Evolutionary conservation across 1,140 invertebrate genomes (phyloP).

Genomic region (Teleopsis dalmanni): DNA sequence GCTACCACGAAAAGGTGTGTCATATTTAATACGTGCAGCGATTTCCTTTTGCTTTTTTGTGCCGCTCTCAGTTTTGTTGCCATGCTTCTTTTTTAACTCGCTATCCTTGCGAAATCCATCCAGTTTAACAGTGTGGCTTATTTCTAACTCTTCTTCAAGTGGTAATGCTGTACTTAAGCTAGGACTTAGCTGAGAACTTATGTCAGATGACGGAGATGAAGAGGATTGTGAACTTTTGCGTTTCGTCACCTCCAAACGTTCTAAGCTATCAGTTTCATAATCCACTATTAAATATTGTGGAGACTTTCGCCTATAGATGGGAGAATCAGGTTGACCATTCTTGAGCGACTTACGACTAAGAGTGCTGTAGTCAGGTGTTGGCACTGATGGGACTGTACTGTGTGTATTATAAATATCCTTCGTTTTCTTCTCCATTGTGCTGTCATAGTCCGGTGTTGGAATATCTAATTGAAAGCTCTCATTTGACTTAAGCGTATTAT

Average conservation of each 20-base stretch:
- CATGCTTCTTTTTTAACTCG: slow-evolving; percentile 29
- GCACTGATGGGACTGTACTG: slow-evolving; percentile 38
- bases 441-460: slow-evolving; percentile 42
- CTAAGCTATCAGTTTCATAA: slow-evolving; percentile 73
- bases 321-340: slow-evolving; percentile 42
- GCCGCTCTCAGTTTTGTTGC: slow-evolving; percentile 17
- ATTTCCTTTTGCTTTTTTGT: slow-evolving; percentile 30
- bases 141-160: slow-evolving; percentile 69
- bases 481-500: slow-evolving; percentile 10
- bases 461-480: slow-evolving; percentile 20
- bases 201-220: slow-evolving; percentile 56
- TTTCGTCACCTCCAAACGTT: slow-evolving; percentile 53
- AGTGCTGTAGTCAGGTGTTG: slow-evolving; percentile 43
- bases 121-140: slow-evolving; percentile 56
- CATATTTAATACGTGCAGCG: slow-evolving; percentile 39
- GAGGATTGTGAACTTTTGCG: slow-evolving; percentile 46
- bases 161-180: slow-evolving; percentile 60
- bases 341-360: slow-evolving; percentile 33
- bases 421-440: slow-evolving; percentile 41
- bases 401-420: slow-evolving; percentile 42
- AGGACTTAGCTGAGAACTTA: slow-evolving; percentile 61
- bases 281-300: slow-evolving; percentile 48
- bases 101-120: slow-evolving; percentile 39
- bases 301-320: slow-evolving; percentile 38
- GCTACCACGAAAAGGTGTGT: slow-evolving; percentile 42